Conservation (phyloP, 1,140 invertebrate genomes). For the Helicoverpa armigera region DNA sequence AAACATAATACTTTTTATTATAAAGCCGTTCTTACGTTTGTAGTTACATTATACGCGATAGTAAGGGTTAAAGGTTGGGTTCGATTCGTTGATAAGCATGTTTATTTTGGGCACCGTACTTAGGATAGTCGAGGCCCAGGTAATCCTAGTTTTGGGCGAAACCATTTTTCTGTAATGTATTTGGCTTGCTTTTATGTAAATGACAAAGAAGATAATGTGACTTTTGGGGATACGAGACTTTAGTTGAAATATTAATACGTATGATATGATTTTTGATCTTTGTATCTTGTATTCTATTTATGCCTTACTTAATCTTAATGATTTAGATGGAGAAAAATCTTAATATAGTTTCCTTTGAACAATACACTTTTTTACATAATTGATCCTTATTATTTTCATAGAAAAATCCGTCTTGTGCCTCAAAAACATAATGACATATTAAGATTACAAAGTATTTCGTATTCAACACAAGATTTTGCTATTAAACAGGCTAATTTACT, state of each 20-base stretch:
- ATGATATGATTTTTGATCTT: background rate
- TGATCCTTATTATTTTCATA: no score
- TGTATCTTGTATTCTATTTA: background rate
- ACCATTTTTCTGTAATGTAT: constrained; percentile 30
- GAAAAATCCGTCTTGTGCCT: no score
- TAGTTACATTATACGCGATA: constrained; percentile 24
- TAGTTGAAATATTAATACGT: constrained; percentile 2
- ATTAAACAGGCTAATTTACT: no score
- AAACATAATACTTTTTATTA: constrained; percentile 35
- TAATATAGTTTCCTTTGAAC: background rate
- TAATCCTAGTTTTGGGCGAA: constrained; percentile 32
- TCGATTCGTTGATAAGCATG: constrained; percentile 21
- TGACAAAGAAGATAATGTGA: constrained; percentile 13
- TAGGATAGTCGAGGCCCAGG: constrained; percentile 3
- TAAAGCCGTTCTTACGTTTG: constrained; percentile 32
- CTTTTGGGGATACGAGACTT: constrained; percentile 12
- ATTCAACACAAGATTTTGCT: no score
- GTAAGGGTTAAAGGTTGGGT: constrained; percentile 5
- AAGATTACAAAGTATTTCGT: no score
- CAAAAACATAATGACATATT: no score
- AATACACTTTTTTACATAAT: no score
- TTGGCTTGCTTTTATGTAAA: constrained; percentile 28
- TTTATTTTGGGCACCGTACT: constrained; percentile 25
- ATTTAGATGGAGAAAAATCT: no score
- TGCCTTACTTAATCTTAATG: background rate